Base-by-base conservation (phyloP, 1,140 invertebrate genomes). In the Venustaconcha ellipsiformis region DNA sequence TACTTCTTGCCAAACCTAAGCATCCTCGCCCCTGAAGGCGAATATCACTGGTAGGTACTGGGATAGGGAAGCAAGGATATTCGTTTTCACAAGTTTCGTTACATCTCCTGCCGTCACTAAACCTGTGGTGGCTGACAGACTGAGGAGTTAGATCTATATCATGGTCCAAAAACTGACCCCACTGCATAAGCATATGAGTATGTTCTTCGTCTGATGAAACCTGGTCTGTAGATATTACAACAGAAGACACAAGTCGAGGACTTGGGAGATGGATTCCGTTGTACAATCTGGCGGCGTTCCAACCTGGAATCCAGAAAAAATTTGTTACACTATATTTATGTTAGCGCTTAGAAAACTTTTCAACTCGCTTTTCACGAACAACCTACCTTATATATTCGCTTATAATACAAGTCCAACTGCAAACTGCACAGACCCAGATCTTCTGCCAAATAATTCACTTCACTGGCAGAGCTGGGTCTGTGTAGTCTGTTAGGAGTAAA, bases 171-270 rank as follows among this genome's bases (percentile, higher is more conserved):
- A 99, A 99, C 89, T 99, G 98, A 2, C 98, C 98, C 98, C 98
- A 99, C 89, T 99, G 98, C 98, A 99, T 99, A 0, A 98, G 93
- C 97, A 99, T 99, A 82, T 98, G 96, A 0, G 96, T 96, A 72
- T 95, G 95, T 69, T 91, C 84, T 2, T 93, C 88, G 89, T 99
- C 97, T 11, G 94, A 92, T 0, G 95, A 95, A 12, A 97, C 94
- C 59, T 94, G 92, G 0, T 96, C 97, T 0, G 95, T 82, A 3
- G 88, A 92, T 76, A 99, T 96, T 2, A 99, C 84, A 1, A 93
- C 91, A 0, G 95, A 96, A 0, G 97, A 99, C 0, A 99, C 92
- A 30, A 95, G 88, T 64, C 98, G 90, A 0, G 97, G 95, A 84
- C 94, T 94, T 2, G 98, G 98, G 84, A 98, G 94, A 2, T 92